Conservation (phyloP, 1,140 invertebrate genomes). For the Anastatus disparis region DNA sequence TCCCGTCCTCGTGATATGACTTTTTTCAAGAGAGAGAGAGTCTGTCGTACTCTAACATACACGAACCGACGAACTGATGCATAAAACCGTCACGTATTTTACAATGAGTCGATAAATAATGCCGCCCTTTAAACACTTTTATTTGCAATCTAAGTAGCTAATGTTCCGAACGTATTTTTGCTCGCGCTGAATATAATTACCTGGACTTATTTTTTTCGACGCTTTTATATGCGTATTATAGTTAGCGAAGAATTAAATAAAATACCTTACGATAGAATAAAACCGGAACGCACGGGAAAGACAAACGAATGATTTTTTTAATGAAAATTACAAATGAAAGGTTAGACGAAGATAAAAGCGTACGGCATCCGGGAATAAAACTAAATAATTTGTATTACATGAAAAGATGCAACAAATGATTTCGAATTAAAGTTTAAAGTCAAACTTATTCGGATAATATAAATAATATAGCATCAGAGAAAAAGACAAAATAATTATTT, state of each 20-base stretch:
- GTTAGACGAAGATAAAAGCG: neutral
- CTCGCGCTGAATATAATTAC: constrained; percentile 13
- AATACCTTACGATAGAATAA: neutral
- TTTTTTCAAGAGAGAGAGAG: constrained; percentile 29
- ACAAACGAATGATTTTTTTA: neutral
- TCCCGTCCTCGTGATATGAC: constrained; percentile 37
- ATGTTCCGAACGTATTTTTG: neutral
- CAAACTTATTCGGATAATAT: constrained; percentile 51
- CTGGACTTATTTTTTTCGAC: constrained; percentile 15
- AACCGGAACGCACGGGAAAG: neutral
- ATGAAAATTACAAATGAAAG: too few species aligned
- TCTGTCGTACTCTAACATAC: constrained; percentile 10
- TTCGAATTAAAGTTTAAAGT: constrained; percentile 49
- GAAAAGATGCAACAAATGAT: constrained; percentile 47
- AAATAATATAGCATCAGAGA: constrained; percentile 39
- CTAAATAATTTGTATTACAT: neutral
- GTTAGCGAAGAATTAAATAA: too few species aligned
- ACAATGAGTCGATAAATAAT: constrained; percentile 42
- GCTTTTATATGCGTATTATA: constrained; percentile 27
- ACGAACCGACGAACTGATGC: constrained; percentile 36
- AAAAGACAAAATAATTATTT: neutral
- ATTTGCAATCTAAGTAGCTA: constrained; percentile 26
- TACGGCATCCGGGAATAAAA: constrained; percentile 6
- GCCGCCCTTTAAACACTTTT: constrained; percentile 31
- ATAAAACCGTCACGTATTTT: constrained; percentile 39